phyloP scores from a whole-genome alignment of 2,797 vertebrate genomes.

The Neomorphus geoffroyi region DNA sequence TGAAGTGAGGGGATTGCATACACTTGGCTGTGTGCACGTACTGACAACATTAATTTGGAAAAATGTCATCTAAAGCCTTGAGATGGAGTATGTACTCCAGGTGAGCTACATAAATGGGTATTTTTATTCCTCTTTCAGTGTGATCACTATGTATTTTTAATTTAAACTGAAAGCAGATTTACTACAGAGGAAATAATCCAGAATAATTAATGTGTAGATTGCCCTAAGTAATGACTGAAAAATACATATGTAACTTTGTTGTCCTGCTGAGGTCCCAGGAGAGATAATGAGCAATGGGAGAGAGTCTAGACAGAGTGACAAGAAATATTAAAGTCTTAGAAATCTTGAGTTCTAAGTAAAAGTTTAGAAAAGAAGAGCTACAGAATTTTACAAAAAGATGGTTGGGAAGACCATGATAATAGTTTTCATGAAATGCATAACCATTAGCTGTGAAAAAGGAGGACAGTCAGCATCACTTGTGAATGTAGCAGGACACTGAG shows the following conservation, averaged over 20 bases:
- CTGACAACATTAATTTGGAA: background rate
- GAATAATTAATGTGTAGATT: background rate
- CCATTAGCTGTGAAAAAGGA: background rate
- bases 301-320: background rate
- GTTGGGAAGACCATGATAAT: background rate
- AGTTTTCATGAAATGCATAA: background rate
- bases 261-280: background rate
- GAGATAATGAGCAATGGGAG: background rate
- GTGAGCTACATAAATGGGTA: background rate
- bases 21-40: background rate
- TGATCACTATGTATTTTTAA: background rate
- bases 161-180: background rate
- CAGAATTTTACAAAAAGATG: background rate
- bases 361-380: background rate
- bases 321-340: background rate
- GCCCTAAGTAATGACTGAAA: background rate
- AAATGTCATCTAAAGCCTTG: background rate
- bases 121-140: background rate
- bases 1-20: background rate
- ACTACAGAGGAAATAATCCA: background rate
- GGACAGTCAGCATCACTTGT: background rate
- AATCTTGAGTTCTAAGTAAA: background rate
- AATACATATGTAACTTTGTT: background rate
- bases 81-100: background rate
- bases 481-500: background rate